These are phyloP conservation scores for Arctia plantaginis DNA, from an alignment of 2,888 invertebrate genomes.

Conservation along the genomic window DNA sequence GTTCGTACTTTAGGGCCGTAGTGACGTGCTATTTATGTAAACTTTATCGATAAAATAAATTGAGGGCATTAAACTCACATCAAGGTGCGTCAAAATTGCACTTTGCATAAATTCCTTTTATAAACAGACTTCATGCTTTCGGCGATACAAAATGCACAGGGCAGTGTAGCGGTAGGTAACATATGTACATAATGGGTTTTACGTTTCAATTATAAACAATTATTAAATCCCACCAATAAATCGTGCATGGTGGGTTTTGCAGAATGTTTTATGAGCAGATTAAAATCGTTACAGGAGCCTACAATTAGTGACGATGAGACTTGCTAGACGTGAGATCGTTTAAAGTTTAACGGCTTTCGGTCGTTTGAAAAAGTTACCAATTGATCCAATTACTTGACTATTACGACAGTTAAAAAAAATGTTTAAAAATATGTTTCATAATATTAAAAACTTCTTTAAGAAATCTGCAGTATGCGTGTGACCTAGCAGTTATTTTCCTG, in stretches of 20 bases:
- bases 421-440: too few relatives aligned
- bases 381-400: neutral
- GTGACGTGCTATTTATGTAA: conserved; percentile 6
- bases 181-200: conserved; percentile 54
- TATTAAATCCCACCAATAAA: conserved; percentile 69
- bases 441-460: neutral
- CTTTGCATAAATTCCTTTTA: conserved; percentile 47
- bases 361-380: neutral
- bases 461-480: neutral
- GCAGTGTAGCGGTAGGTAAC: conserved; percentile 46
- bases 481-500: neutral
- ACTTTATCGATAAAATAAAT: neutral
- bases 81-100: conserved; percentile 48
- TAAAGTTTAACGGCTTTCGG: neutral
- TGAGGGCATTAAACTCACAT: conserved; percentile 46
- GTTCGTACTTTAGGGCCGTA: conserved; percentile 4
- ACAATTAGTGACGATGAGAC: conserved; percentile 55
- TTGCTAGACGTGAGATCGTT: conserved; percentile 44
- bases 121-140: conserved; percentile 57
- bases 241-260: conserved; percentile 55
- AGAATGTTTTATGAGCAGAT: conserved; percentile 61
- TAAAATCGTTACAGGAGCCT: conserved; percentile 64
- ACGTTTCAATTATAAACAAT: conserved; percentile 73
- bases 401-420: neutral
- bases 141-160: conserved; percentile 50